These are phyloP conservation scores for Periplaneta americana DNA, from an alignment of 1,140 invertebrate genomes.

Conservation along the genomic window DNA sequence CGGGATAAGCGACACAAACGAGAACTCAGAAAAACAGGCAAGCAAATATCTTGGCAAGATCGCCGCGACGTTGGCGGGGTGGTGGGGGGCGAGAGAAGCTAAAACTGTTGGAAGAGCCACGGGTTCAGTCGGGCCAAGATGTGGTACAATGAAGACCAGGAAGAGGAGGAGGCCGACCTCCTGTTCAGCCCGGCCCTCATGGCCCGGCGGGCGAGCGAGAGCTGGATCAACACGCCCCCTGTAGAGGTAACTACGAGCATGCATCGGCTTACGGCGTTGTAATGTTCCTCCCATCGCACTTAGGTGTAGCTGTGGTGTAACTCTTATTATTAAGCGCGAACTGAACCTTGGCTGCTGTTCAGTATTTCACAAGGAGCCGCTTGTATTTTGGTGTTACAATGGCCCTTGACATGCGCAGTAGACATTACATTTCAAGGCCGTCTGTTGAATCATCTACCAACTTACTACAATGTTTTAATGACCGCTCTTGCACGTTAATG, in stretches of 20 bases:
- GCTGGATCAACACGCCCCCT: conserved; percentile 79
- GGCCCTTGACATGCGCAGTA: too few relatives aligned
- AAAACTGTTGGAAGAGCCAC: conserved; percentile 24
- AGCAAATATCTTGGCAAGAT: conserved; percentile 10
- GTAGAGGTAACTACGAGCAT: conserved; percentile 59
- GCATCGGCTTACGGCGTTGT: background rate
- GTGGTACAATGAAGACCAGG: conserved; percentile 62
- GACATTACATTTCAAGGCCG: too few relatives aligned
- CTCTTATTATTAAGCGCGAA: too few relatives aligned
- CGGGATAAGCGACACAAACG: background rate
- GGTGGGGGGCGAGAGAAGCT: conserved; percentile 32
- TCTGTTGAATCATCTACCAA: too few relatives aligned
- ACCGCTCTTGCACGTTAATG: too few relatives aligned
- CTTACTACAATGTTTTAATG: too few relatives aligned
- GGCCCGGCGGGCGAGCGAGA: conserved; percentile 74
- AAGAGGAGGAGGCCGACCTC: conserved; percentile 75
- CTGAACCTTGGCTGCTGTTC: too few relatives aligned
- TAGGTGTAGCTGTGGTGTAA: too few relatives aligned
- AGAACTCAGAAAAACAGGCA: background rate
- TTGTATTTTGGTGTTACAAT: too few relatives aligned
- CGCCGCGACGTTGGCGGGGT: conserved; percentile 28
- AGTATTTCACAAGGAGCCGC: too few relatives aligned
- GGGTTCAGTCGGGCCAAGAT: conserved; percentile 33
- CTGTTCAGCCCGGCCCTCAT: conserved; percentile 78
- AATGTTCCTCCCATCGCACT: background rate